phyloP scores from a whole-genome alignment of 1,140 invertebrate genomes.

The Chymomyza costata region DNA sequence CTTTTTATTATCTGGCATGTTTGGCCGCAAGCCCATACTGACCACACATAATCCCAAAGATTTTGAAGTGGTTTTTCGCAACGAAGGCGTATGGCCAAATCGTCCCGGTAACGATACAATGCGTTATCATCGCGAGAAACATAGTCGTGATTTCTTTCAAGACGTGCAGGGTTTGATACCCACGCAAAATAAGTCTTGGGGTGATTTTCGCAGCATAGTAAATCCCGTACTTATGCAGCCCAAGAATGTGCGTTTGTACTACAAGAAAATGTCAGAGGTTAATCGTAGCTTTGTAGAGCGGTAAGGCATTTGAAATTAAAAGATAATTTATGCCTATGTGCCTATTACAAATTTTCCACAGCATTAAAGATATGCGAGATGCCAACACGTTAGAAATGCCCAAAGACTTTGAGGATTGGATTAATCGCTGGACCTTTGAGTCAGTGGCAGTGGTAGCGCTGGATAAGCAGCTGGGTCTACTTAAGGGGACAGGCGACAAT shows the following conservation, averaged over 20 bases:
- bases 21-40: conserved; percentile 23
- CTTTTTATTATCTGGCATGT: conserved; percentile 14
- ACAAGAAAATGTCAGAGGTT: conserved; percentile 66
- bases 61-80: conserved; percentile 38
- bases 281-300: conserved; percentile 43
- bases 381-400: conserved; percentile 77
- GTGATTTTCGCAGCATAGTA: conserved; percentile 40
- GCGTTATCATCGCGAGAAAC: conserved; percentile 27
- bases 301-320: conserved; percentile 5
- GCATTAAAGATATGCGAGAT: conserved; percentile 76
- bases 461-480: conserved; percentile 79
- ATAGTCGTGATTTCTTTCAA: conserved; percentile 35
- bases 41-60: conserved; percentile 40
- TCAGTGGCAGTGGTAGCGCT: conserved; percentile 82
- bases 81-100: conserved; percentile 45
- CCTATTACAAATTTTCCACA: conserved; percentile 38
- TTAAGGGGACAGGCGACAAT: conserved; percentile 70
- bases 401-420: conserved; percentile 78
- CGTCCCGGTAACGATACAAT: conserved; percentile 33
- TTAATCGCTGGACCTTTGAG: conserved; percentile 83
- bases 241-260: conserved; percentile 75
- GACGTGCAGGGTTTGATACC: conserved; percentile 17
- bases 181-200: conserved; percentile 28
- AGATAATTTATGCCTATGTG: neutral
- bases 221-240: conserved; percentile 76